A percentile compares a stretch with the other conserved stretches of the same genome.
phyloP scores from a whole-genome alignment of 2,113 vertebrate genomes.

The Bubo scandiacus region DNA sequence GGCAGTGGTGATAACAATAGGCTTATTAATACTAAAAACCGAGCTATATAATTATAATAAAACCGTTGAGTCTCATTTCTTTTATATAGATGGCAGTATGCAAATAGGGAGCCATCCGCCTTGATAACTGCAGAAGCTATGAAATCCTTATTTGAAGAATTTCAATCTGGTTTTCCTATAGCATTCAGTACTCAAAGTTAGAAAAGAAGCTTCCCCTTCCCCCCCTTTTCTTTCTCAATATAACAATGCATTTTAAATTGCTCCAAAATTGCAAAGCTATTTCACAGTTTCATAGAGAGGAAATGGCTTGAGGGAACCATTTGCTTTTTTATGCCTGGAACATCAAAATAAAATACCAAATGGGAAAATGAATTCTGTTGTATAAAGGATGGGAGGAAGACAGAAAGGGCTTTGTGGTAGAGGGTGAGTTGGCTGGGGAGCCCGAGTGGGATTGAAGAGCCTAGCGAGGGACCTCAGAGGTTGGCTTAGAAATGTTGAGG shows the following conservation, averaged over 20 bases:
- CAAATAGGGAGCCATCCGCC: not conserved
- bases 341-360: constrained; percentile 77
- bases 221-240: constrained; percentile 49
- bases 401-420: not conserved
- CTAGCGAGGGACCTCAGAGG: not conserved
- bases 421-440: not conserved
- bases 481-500: not conserved
- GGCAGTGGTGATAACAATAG: constrained; percentile 55
- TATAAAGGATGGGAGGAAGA: not conserved
- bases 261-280: constrained; percentile 76
- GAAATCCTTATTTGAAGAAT: constrained; percentile 54
- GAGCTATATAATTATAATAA: constrained; percentile 64
- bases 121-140: constrained; percentile 24
- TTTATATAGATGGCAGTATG: constrained; percentile 26
- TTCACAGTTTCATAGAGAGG: constrained; percentile 71
- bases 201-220: constrained; percentile 3
- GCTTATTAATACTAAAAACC: constrained; percentile 59
- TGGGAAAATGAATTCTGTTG: constrained; percentile 66
- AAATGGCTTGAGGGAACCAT: constrained; percentile 77
- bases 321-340: constrained; percentile 73
- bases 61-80: constrained; percentile 28
- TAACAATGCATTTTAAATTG: constrained; percentile 77
- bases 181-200: constrained; percentile 42
- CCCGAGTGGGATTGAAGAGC: not conserved
- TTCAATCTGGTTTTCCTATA: constrained; percentile 43